Conservation (phyloP, 2,888 invertebrate species). For the Eustalomyia histrio region DNA sequence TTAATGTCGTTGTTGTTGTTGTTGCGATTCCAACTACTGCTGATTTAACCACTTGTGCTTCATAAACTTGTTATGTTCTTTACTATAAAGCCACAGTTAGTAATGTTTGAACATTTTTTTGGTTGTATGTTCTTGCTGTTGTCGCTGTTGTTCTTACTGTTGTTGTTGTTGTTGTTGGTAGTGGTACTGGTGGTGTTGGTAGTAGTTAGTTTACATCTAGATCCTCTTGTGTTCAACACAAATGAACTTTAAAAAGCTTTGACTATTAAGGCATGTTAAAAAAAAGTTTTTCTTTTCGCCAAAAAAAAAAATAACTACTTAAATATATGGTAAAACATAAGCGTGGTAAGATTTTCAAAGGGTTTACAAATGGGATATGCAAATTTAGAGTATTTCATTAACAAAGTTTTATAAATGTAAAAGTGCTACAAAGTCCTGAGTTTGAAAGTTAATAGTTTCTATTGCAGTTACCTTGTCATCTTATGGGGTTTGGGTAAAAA, state of each 20-base stretch:
- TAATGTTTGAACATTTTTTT: conserved; percentile 25
- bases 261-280: conserved; percentile 65
- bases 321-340: conserved; percentile 3
- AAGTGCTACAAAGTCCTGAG: no score
- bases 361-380: no score
- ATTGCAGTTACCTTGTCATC: no score
- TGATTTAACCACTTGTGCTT: conserved; percentile 65
- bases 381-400: no score
- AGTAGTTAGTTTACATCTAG: conserved; percentile 50
- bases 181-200: conserved; percentile 7
- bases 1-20: no score
- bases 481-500: no score
- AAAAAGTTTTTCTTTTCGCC: conserved; percentile 58
- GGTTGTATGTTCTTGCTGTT: background rate
- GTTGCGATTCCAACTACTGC: conserved; percentile 33
- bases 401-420: no score
- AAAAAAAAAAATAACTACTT: conserved; percentile 32
- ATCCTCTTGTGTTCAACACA: conserved; percentile 61
- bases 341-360: background rate
- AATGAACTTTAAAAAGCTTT: conserved; percentile 66
- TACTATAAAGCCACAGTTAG: conserved; percentile 55
- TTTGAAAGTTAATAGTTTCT: no score
- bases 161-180: background rate
- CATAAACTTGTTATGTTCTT: conserved; percentile 61
- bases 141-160: conserved; percentile 3